Percentiles rank a stretch among this genome's conserved stretches.
Evolutionary conservation across 2,113 vertebrate genomes (phyloP).

Genomic region (Lathamus discolor): DNA sequence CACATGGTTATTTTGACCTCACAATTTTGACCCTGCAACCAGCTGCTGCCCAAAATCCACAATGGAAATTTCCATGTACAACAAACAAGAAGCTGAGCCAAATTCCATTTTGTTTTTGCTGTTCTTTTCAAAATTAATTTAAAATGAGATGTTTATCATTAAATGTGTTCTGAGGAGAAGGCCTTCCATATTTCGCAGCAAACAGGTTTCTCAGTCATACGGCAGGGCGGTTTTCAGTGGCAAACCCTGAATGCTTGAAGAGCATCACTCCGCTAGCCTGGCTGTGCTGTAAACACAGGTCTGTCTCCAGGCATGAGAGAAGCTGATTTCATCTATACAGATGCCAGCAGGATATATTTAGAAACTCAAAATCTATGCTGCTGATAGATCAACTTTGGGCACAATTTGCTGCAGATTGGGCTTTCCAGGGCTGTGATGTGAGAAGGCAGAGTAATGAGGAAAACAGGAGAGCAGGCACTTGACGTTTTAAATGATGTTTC

Average conservation of each 20-base stretch:
- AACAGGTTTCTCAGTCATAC: not conserved
- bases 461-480: not conserved
- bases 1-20: not conserved
- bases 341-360: not conserved
- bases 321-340: not conserved
- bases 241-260: not conserved
- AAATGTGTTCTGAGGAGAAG: not conserved
- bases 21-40: not conserved
- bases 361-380: conserved; percentile 11
- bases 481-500: conserved; percentile 20
- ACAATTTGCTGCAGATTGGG: conserved; percentile 17
- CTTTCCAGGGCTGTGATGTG: conserved; percentile 6
- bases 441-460: not conserved
- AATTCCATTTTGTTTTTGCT: not conserved
- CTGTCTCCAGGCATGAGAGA: not conserved
- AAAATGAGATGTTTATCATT: not conserved
- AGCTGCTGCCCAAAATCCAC: not conserved
- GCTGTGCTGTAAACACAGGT: not conserved
- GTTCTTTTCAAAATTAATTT: not conserved
- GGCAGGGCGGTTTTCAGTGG: not conserved
- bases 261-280: accelerated
- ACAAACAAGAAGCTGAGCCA: conserved; percentile 1
- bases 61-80: not conserved
- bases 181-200: not conserved
- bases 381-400: not conserved